A percentile compares a stretch with the other conserved stretches of the same genome.
Evolutionary conservation across 2,797 vertebrate genomes (phyloP).

Genomic region (Aldrovandia affinis): DNA sequence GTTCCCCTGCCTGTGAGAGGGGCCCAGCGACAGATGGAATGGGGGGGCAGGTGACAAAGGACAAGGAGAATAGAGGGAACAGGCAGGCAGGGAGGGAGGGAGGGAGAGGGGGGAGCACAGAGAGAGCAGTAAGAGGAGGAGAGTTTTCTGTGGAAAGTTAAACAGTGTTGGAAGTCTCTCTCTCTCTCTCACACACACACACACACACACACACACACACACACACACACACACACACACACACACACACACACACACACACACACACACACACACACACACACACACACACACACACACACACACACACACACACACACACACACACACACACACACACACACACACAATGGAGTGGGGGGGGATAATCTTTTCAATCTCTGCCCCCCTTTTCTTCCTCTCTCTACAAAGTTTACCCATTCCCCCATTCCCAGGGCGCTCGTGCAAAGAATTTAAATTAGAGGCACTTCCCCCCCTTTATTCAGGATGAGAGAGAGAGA

Average conservation of each 20-base stretch:
- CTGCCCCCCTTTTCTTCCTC: conserved; percentile 59
- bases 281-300: conserved; percentile 17
- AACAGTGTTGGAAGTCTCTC: conserved; percentile 36
- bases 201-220: conserved; percentile 44
- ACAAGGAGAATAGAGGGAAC: conserved; percentile 47
- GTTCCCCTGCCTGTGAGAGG: conserved; percentile 42
- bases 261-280: conserved; percentile 24
- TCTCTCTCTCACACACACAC: conserved; percentile 31
- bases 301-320: conserved; percentile 43
- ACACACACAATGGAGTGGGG: conserved; percentile 12
- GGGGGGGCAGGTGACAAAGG: conserved; percentile 59
- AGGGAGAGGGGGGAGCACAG: background rate
- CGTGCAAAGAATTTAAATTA: conserved; percentile 79
- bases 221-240: conserved; percentile 15
- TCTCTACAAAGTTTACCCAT: conserved; percentile 72
- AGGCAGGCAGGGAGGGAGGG: conserved; percentile 17
- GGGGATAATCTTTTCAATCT: conserved; percentile 59
- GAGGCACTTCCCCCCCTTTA: conserved; percentile 51
- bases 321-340: conserved; percentile 20
- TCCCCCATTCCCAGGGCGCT: conserved; percentile 75
- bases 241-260: conserved; percentile 16
- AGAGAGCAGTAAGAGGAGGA: conserved; percentile 9
- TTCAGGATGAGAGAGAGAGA: conserved; percentile 49
- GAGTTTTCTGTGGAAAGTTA: conserved; percentile 34
- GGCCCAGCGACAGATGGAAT: conserved; percentile 70